A percentile compares a stretch with the other conserved stretches of the same genome.
These are phyloP conservation scores for Melanotaenia nigrans DNA, from an alignment of 2,797 vertebrate genomes.

Conservation along the genomic window DNA sequence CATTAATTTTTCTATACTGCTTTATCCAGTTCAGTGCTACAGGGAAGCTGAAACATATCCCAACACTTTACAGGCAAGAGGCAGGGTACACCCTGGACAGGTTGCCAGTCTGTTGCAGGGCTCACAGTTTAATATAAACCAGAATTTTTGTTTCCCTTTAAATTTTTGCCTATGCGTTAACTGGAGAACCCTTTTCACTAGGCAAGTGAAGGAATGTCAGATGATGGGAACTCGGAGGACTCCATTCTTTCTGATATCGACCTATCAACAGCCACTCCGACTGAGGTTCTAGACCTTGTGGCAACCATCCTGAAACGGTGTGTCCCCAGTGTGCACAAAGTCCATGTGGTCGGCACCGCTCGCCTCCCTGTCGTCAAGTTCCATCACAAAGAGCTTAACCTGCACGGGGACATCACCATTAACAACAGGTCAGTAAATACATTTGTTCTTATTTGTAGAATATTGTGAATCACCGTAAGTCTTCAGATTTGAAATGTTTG, in stretches of 20 bases:
- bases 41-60: no score
- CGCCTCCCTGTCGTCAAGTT: conserved; percentile 93
- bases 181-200: conserved; percentile 24
- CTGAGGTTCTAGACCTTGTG: conserved; percentile 87
- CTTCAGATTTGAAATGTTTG: background rate
- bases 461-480: no score
- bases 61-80: no score
- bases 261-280: conserved; percentile 72
- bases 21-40: no score
- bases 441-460: background rate
- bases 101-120: no score
- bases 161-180: background rate
- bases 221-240: conserved; percentile 82
- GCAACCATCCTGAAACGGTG: conserved; percentile 88
- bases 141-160: background rate
- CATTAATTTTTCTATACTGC: no score
- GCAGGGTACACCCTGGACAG: no score
- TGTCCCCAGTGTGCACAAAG: conserved; percentile 90
- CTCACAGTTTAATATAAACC: background rate
- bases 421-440: conserved; percentile 86
- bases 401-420: conserved; percentile 90
- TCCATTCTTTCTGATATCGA: conserved; percentile 88
- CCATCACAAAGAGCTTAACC: conserved; percentile 88
- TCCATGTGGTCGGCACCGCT: conserved; percentile 86
- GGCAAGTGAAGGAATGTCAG: conserved; percentile 72